These are phyloP conservation scores for Tetramorium simillimum DNA, from an alignment of 1,140 invertebrate species.

Conservation along the genomic window DNA sequence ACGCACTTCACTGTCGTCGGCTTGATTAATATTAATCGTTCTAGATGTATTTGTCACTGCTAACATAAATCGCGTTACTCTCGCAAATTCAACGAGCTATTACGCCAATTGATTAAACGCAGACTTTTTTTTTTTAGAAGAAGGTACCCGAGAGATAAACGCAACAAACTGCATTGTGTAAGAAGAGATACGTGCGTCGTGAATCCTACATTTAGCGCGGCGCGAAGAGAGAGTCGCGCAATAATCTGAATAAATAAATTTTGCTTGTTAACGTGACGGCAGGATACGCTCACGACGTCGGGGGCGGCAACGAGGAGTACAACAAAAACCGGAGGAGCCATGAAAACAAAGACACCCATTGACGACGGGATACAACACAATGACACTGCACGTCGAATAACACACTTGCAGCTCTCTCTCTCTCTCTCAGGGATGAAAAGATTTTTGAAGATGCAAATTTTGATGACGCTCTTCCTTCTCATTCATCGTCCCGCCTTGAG, in stretches of 20 bases:
- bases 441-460: slow-evolving; percentile 40
- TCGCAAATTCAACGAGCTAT: slow-evolving; percentile 29
- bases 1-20: slow-evolving; percentile 47
- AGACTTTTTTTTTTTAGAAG: background rate
- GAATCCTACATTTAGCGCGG: background rate
- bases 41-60: slow-evolving; percentile 48
- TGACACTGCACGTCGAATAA: slow-evolving; percentile 15
- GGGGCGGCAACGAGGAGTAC: background rate
- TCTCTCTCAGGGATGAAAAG: slow-evolving; percentile 10
- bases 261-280: slow-evolving; percentile 27
- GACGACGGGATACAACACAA: slow-evolving; percentile 16
- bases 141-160: background rate
- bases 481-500: background rate
- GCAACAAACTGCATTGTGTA: background rate
- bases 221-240: background rate
- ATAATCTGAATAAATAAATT: slow-evolving; percentile 46
- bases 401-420: slow-evolving; percentile 9
- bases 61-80: slow-evolving; percentile 36
- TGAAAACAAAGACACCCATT: slow-evolving; percentile 31
- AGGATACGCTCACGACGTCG: background rate
- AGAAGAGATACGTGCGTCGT: background rate
- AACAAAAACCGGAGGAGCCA: slow-evolving; percentile 1
- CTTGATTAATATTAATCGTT: slow-evolving; percentile 58
- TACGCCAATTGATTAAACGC: slow-evolving; percentile 27
- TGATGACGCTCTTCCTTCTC: background rate